Evolutionary conservation across 2,113 vertebrate species (phyloP), one percentile per base, ranked within the genome.

Genomic region (Lepisosteus osseus): DNA sequence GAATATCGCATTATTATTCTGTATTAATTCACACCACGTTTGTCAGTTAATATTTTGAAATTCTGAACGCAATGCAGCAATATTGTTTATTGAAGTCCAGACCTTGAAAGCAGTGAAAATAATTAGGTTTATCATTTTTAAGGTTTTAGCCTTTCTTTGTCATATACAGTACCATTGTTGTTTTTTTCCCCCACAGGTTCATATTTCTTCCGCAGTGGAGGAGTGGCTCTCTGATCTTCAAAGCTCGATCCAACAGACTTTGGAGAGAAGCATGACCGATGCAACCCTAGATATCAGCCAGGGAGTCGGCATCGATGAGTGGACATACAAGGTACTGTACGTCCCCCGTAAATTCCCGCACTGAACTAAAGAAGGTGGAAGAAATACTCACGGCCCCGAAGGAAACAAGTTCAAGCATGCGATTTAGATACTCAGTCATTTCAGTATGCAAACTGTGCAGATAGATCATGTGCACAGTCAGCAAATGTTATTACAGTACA

Each of bases 211-310:
- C 42, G 29, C n/a, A 62, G 9, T 77, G 63, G 75, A 72, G 14
- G 44, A 57, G 47, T 77, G 75, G 75, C 71, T 77, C 29, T 59
- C 67, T 73, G 65, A 77, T 5, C 45, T 77, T 11, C 71, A 77
- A 14, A 69, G 54, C 44, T 65, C 14, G 45, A 47, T 77, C 12
- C 17, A 55, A 54, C 69, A 7, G 9, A 66, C 71, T 51, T 42
- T 77, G 6, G 66, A 70, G 47, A 73, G 15, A 41, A 65, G 61
- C 65, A 73, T 77, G 61, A 61, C 1, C 65, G 14, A 70, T n/a
- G 62, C 69, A 6, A 55, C 69, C 66, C 44, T 61, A 54, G 75
- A 77, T 29, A 70, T 73, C 17, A 77, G 65, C 65, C 67, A 73
- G 65, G 75, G 75, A 54, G 62, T 65, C 29, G 69, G 67, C 63